Conservation (phyloP, 2,797 vertebrate genomes). For the Sebastes taczanowskii region DNA sequence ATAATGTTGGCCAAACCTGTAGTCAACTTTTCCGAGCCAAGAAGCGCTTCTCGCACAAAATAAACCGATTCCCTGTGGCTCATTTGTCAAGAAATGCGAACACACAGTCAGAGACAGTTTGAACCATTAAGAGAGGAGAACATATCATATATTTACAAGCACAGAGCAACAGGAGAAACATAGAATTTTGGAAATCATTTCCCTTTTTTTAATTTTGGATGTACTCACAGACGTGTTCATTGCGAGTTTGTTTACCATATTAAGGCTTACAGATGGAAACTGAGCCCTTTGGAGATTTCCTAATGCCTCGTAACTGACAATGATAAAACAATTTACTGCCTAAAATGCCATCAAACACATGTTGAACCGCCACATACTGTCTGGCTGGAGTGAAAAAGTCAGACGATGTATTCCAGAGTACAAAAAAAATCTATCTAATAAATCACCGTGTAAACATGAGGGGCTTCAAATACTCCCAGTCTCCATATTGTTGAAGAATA, state of each 20-base stretch:
- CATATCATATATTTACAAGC: not conserved
- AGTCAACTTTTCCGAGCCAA: constrained; percentile 7
- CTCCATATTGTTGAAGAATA: constrained; percentile 26
- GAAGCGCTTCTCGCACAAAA: constrained; percentile 8
- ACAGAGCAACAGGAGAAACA: not conserved
- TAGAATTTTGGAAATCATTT: not conserved
- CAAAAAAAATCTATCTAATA: not conserved
- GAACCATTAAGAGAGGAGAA: not conserved
- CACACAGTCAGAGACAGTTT: not conserved
- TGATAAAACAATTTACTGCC: not conserved
- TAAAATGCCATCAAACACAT: constrained; percentile 6
- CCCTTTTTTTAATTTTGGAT: not conserved
- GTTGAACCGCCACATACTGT: not conserved
- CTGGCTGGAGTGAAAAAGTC: constrained; percentile 4
- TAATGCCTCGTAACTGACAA: not conserved
- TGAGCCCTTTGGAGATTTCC: not conserved
- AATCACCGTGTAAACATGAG: constrained; percentile 25
- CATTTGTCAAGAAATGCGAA: constrained; percentile 8
- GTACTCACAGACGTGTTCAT: not conserved
- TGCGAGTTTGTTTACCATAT: constrained; percentile 22
- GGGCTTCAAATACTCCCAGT: constrained; percentile 15
- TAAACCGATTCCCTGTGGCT: not conserved
- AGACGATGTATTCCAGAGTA: not conserved
- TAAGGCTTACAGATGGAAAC: constrained; percentile 6
- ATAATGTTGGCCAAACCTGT: constrained; percentile 11